These are phyloP conservation scores for Hypomesus transpacificus DNA, from an alignment of 2,113 vertebrate genomes.

Conservation along the genomic window DNA sequence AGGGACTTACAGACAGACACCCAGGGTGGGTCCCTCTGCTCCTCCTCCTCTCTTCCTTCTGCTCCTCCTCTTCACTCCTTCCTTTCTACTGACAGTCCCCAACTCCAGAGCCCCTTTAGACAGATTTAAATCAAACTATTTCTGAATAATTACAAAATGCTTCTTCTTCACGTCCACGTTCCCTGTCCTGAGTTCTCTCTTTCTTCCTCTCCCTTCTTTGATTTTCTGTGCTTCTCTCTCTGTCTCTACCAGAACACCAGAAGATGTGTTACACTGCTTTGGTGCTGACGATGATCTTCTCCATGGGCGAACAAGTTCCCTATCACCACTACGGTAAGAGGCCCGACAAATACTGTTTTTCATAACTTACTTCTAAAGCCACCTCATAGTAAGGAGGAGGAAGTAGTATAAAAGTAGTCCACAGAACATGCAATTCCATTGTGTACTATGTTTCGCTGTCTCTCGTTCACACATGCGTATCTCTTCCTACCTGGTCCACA, in stretches of 20 bases:
- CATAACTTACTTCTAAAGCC: background rate
- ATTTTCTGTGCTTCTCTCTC: background rate
- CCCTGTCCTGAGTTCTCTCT: background rate
- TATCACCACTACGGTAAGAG: slow-evolving; percentile 93
- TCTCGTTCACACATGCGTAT: background rate
- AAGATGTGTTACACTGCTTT: slow-evolving; percentile 97
- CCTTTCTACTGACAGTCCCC: background rate
- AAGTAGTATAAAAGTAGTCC: background rate
- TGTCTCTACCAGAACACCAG: slow-evolving; percentile 83
- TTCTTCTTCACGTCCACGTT: too few relatives aligned
- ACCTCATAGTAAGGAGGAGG: background rate
- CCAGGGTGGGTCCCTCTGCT: slow-evolving; percentile 71
- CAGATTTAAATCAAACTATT: too few relatives aligned
- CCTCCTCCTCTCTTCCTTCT: background rate
- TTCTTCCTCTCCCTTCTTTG: background rate
- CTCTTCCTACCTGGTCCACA: slow-evolving; percentile 57
- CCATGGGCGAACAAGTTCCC: slow-evolving; percentile 93
- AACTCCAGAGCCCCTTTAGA: too few relatives aligned
- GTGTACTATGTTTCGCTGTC: slow-evolving; percentile 9
- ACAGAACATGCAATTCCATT: slow-evolving; percentile 13
- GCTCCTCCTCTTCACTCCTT: background rate
- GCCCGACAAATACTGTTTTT: background rate
- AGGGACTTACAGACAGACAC: slow-evolving; percentile 92
- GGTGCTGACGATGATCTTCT: slow-evolving; percentile 96
- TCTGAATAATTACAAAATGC: too few relatives aligned